Conservation (phyloP, 2,113 vertebrate species). For the Nothobranchius kuhntae region DNA sequence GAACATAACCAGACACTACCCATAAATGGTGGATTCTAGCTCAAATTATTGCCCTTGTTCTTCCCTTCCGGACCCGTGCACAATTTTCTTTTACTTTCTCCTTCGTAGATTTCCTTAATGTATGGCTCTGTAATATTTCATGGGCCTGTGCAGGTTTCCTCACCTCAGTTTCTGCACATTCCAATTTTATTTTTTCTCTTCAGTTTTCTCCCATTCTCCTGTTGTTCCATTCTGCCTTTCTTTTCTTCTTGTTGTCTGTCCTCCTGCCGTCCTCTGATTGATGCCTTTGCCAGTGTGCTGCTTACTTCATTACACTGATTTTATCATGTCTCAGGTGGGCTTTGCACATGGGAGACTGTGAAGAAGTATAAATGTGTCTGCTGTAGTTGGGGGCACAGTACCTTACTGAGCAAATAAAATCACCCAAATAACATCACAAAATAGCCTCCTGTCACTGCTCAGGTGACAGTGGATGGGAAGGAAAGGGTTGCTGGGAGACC, state of each 20-base stretch:
- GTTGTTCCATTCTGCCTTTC: conserved; percentile 1
- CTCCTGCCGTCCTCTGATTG: conserved; percentile 64
- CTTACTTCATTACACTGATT: conserved; percentile 83
- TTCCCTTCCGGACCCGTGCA: conserved; percentile 24
- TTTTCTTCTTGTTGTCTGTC: conserved; percentile 42
- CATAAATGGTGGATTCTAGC: conserved; percentile 61
- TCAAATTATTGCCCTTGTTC: conserved; percentile 49
- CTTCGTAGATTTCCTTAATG: conserved; percentile 36
- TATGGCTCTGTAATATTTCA: conserved; percentile 41
- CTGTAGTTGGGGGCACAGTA: conserved; percentile 55
- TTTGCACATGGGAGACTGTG: conserved; percentile 71
- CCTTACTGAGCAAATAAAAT: conserved; percentile 81
- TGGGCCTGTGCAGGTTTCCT: conserved; percentile 7
- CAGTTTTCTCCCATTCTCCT: conserved; percentile 5
- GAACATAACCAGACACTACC: conserved; percentile 48
- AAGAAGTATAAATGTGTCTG: conserved; percentile 74
- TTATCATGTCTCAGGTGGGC: conserved; percentile 75
- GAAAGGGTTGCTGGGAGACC: conserved; percentile 31
- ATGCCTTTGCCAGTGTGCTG: conserved; percentile 71
- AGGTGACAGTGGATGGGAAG: conserved; percentile 22
- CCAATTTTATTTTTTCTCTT: conserved; percentile 25
- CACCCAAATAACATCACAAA: conserved; percentile 72
- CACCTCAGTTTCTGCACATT: conserved; percentile 35
- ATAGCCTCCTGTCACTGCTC: conserved; percentile 46
- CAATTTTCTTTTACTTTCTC: conserved; percentile 33